These are phyloP conservation scores for Cinara cedri DNA, from an alignment of 2,888 invertebrate species.

Conservation along the genomic window DNA sequence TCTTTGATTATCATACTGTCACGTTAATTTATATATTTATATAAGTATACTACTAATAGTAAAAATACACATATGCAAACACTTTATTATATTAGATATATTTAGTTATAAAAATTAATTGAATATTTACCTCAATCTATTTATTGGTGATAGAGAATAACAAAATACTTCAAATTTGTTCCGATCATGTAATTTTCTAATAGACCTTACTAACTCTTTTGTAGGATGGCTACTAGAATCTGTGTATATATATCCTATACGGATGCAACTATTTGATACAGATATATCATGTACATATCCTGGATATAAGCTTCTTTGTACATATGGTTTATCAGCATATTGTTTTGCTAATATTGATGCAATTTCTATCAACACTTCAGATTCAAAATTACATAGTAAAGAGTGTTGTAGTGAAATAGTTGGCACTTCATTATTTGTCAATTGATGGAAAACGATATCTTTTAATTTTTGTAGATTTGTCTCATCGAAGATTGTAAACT, in stretches of 20 bases:
- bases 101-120: constrained; percentile 1
- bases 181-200: constrained; percentile 90
- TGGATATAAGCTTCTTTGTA: constrained; percentile 68
- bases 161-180: constrained; percentile 85
- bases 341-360: constrained; percentile 93
- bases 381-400: constrained; percentile 96
- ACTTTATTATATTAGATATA: no score
- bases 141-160: constrained; percentile 89
- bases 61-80: no score
- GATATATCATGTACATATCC: constrained; percentile 76
- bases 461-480: constrained; percentile 90
- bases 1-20: no score
- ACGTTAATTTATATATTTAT: no score
- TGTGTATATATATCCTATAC: constrained; percentile 96
- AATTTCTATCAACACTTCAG: constrained; percentile 90
- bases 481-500: constrained; percentile 95
- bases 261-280: constrained; percentile 69
- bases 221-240: constrained; percentile 99
- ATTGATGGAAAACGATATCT: constrained; percentile 90
- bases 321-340: constrained; percentile 82
- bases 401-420: constrained; percentile 99
- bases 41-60: no score
- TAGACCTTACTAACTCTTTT: constrained; percentile 98
- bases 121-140: constrained; percentile 71
- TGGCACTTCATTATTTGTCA: constrained; percentile 89